Conservation (phyloP, 2,113 vertebrate genomes). For the Narcine bancroftii region DNA sequence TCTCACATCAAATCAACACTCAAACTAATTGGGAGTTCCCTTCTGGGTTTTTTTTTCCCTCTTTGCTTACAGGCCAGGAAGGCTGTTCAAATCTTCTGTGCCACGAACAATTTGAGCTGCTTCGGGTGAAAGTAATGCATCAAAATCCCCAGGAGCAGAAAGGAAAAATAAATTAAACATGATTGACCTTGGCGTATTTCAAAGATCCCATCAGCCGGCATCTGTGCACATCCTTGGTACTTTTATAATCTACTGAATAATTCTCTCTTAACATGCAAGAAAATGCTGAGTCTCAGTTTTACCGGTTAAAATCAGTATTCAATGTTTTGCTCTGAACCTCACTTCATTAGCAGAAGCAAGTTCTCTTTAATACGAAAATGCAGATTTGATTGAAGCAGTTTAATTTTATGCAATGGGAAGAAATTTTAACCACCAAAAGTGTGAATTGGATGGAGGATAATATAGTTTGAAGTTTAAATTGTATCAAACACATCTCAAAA, state of each 20-base stretch:
- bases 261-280: neutral
- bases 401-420: neutral
- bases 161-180: constrained; percentile 11
- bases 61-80: neutral
- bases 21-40: constrained; percentile 7
- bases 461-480: too few species aligned
- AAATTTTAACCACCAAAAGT: neutral
- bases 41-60: neutral
- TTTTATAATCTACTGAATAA: neutral
- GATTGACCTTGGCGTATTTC: neutral
- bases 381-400: neutral
- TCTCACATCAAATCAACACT: neutral
- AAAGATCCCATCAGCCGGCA: neutral
- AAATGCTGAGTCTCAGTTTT: constrained; percentile 1
- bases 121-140: neutral
- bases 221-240: neutral
- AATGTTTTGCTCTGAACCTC: neutral
- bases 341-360: neutral
- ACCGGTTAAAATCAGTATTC: neutral
- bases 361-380: neutral
- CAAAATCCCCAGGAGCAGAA: neutral
- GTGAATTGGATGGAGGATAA: too few species aligned
- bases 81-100: neutral
- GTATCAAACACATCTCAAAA: too few species aligned
- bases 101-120: neutral